Evolutionary conservation across 2,113 vertebrate species (phyloP).

Genomic region (Hypomesus transpacificus): DNA sequence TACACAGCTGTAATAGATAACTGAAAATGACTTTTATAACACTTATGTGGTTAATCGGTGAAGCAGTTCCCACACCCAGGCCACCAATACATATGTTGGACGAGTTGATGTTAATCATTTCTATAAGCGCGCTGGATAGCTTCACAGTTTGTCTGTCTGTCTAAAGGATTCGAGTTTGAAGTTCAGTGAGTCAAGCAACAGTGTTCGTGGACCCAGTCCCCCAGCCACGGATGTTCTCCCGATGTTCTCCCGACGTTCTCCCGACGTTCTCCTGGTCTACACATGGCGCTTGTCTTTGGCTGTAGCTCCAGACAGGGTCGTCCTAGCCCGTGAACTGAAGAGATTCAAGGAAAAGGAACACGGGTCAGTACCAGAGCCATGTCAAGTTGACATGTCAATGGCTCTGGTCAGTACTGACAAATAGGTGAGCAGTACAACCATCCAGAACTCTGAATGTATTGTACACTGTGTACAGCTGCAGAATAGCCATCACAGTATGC

Average conservation of each 20-base stretch:
- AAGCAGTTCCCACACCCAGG: constrained; percentile 16
- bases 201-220: constrained; percentile 1
- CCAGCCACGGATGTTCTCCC: neutral
- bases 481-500: too few species aligned
- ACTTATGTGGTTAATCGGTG: constrained; percentile 11
- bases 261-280: constrained; percentile 14
- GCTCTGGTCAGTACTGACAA: too few species aligned
- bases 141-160: constrained; percentile 11
- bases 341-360: constrained; percentile 3
- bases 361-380: neutral
- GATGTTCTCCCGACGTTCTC: neutral
- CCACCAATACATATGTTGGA: neutral
- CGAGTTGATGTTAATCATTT: neutral
- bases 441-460: too few species aligned
- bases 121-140: constrained; percentile 8
- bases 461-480: too few species aligned
- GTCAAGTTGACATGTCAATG: too few species aligned
- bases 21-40: constrained; percentile 1
- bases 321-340: constrained; percentile 21
- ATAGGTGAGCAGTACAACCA: too few species aligned
- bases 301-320: constrained; percentile 7
- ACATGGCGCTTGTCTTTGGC: constrained; percentile 28
- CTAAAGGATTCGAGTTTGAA: neutral
- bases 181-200: neutral
- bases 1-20: constrained; percentile 20